Base-by-base conservation (phyloP, 2,113 vertebrate genomes). In the Prietella phreatophila region DNA sequence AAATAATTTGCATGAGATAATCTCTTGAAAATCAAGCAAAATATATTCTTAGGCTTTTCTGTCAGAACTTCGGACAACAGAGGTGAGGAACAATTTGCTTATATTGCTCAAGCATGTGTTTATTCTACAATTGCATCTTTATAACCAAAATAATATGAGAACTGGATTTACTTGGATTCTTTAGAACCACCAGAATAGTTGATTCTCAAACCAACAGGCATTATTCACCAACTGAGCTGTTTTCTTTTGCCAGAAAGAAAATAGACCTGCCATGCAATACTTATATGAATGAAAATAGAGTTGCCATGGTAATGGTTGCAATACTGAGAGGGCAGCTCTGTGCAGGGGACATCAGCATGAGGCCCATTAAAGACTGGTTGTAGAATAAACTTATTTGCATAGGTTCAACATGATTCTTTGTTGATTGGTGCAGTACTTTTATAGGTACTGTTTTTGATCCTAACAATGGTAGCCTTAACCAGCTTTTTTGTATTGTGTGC, bases 261-360 rank as follows among this genome's bases (percentile, higher is more conserved):
- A 60, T 82, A 60, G 55, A 20, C 17, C 30, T 60, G 55, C 19
- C 19, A 82, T 83, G 20, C 19, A 61, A 60, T 25, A 60, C 33
- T n/a, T 83, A 83, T 63, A 47, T 83, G 13, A 63, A 63, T 63
- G 25, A 83, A 83, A 83, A 83, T 15, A 82, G 17, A 47, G 60
- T 83, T 83, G 82, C 60, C 25, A 83, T 65, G 39, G 82, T n/a
- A 65, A 83, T 17, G 42, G 33, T 10, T 5, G 39, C 10, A 83
- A 83, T 65, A 39, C 56, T 82, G 80, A 61, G 0, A 27, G 17
- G 60, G 22, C 82, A 33, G 30, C 5, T 81, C 50, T 30, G 17
- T 81, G 78, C 78, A 82, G 30, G 30, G 53, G 17, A 58, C 9
- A 58, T 58, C 47, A 61, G 55, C 20, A 39, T 82, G 36, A 42